Evolutionary conservation across 2,888 invertebrate genomes (phyloP), one percentile per base, ranked within the genome.

Genomic region (Drosophila koepferae): DNA sequence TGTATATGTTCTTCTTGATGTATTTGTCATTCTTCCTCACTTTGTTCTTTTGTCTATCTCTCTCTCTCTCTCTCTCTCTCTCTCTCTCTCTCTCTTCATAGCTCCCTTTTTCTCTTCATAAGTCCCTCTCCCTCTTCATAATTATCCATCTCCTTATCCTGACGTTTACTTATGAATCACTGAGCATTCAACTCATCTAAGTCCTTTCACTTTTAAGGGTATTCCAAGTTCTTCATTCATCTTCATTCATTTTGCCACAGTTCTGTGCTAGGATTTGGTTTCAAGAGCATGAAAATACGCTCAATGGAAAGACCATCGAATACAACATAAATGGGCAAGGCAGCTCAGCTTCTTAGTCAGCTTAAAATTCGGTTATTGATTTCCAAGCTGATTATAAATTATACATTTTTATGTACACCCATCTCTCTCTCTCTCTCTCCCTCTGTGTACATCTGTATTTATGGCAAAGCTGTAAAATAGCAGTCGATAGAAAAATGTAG

Each of bases 341-440:
- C 28, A 60, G 48, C 60, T 49, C 18, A n/a, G 38, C 31, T 60
- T 14, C 31, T 49, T 40, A 60, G 40, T 31, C 38, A 14, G 40
- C 40, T 40, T 40, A 36, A 49, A 41, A 60, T 40, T 49, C 48
- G 48, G 40, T 48, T 60, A 60, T 60, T 60, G 60, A 48, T 49
- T 49, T n/a, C 38, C 48, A 16, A 28, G 20, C 60, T 60, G 60
- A 60, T 49, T 60, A 60, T 49, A 49, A 41, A 49, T 7, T 28
- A 41, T 56, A 41, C 18, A 28, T 28, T 28, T 28, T 28, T 28
- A 28, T 28, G 6, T 28, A 28, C 28, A 28, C 5, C 28, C 28
- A 28, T 6, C 28, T 28, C 28, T 28, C 28, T 28, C 28, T 5
- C 28, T 6, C 28, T 28, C 28, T 1, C 28, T 28, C 28, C 5